These are phyloP conservation scores for Zaprionus obscuricornis DNA, from an alignment of 2,888 invertebrate genomes.

Conservation along the genomic window DNA sequence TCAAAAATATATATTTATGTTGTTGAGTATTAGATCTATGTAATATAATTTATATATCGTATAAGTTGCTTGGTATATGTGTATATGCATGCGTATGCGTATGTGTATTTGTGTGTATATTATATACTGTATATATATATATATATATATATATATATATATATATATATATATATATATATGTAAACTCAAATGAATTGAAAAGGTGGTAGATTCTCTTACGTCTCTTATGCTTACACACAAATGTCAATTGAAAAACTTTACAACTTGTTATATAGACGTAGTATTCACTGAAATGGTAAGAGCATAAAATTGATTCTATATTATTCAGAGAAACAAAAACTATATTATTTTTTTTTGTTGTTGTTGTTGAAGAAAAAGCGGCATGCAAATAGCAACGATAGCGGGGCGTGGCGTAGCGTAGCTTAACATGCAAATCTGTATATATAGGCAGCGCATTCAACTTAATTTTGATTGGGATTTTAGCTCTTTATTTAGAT, in stretches of 20 bases:
- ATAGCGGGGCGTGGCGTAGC: too few relatives aligned
- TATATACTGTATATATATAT: not conserved
- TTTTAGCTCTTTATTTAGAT: constrained; percentile 55
- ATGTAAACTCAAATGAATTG: constrained; percentile 47
- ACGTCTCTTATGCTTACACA: constrained; percentile 57
- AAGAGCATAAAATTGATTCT: constrained; percentile 59
- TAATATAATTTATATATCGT: too few relatives aligned
- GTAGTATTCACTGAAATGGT: constrained; percentile 70
- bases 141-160: constrained; percentile 35
- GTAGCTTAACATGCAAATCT: too few relatives aligned
- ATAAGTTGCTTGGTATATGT: too few relatives aligned
- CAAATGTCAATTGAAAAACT: constrained; percentile 65
- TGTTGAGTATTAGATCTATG: too few relatives aligned
- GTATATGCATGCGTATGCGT: too few relatives aligned
- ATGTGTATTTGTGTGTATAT: constrained; percentile 1
- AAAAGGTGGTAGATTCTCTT: constrained; percentile 58
- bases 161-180: constrained; percentile 22
- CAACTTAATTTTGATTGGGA: constrained; percentile 26
- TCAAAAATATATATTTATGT: too few relatives aligned
- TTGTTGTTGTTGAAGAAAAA: too few relatives aligned
- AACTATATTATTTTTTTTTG: too few relatives aligned
- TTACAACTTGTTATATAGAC: constrained; percentile 65
- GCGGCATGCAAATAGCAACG: too few relatives aligned
- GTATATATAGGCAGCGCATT: too few relatives aligned
- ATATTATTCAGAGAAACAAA: constrained; percentile 50